Conservation (phyloP, 37 sponge, comb jelly and placozoan genomes). For the Dysidea cf. avara region DNA sequence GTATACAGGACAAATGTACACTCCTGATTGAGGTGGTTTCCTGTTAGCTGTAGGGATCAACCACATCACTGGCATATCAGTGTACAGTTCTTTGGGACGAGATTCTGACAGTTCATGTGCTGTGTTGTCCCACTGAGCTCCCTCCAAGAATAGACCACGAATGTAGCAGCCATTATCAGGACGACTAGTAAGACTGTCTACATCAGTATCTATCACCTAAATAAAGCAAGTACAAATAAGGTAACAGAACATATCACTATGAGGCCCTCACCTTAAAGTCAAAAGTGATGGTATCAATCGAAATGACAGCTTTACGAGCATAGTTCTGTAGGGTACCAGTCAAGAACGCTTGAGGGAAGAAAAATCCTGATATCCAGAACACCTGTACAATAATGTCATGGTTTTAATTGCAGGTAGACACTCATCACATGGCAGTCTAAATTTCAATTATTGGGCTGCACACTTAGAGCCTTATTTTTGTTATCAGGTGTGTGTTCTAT, state of each 20-base stretch:
- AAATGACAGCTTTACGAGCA: constrained; percentile 87
- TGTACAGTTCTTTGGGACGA: constrained; percentile 92
- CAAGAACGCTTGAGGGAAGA: constrained; percentile 98
- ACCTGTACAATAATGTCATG: constrained; percentile 15
- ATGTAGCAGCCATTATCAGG: constrained; percentile 97
- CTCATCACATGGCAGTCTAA: too few relatives aligned
- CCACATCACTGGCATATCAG: constrained; percentile 93
- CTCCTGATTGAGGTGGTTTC: constrained; percentile 67
- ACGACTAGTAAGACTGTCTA: constrained; percentile 54
- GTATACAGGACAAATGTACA: constrained; percentile 96
- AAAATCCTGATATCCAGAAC: constrained; percentile 98
- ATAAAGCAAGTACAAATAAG: not conserved
- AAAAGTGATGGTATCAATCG: constrained; percentile 93
- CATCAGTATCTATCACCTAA: constrained; percentile 52
- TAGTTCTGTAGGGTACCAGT: constrained; percentile 99
- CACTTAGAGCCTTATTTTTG: too few relatives aligned
- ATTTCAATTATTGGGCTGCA: too few relatives aligned
- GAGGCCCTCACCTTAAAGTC: constrained; percentile 65
- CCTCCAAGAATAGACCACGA: constrained; percentile 90
- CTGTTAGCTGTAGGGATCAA: constrained; percentile 85
- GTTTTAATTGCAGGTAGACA: not conserved
- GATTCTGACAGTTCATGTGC: constrained; percentile 81
- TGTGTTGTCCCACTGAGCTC: constrained; percentile 80
- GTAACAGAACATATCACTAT: not conserved
- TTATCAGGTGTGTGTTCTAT: too few relatives aligned